These are phyloP conservation scores for Vanessa atalanta DNA, from an alignment of 1,140 invertebrate genomes.

Conservation along the genomic window DNA sequence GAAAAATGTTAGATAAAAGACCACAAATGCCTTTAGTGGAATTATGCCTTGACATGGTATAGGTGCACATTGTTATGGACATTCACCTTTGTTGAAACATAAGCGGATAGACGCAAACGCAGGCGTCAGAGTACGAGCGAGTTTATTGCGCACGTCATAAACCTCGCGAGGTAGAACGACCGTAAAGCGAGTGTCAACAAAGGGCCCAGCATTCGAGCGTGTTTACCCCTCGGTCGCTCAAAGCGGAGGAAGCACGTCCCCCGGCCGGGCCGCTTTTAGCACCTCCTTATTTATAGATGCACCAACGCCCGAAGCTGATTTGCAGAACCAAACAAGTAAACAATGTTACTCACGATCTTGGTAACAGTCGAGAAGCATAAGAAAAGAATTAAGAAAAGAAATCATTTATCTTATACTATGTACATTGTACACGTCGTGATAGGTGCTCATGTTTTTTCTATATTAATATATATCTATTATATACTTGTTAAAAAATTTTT, in stretches of 20 bases:
- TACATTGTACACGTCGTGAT: background rate
- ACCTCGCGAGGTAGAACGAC: slow-evolving; percentile 56
- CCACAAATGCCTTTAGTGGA: background rate
- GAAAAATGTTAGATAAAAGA: too few relatives aligned
- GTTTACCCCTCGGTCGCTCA: slow-evolving; percentile 73
- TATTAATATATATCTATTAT: background rate
- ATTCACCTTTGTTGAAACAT: slow-evolving; percentile 9
- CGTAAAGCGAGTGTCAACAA: slow-evolving; percentile 75
- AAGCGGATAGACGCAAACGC: slow-evolving; percentile 22
- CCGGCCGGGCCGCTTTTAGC: slow-evolving; percentile 75
- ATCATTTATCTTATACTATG: background rate
- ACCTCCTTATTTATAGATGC: slow-evolving; percentile 79
- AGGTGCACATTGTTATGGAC: background rate
- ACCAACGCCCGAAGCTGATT: slow-evolving; percentile 68
- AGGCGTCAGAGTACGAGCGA: slow-evolving; percentile 31
- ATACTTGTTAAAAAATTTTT: too few relatives aligned
- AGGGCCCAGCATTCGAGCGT: slow-evolving; percentile 61
- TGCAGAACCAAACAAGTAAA: slow-evolving; percentile 72
- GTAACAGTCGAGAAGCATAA: slow-evolving; percentile 31
- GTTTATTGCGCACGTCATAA: slow-evolving; percentile 63
- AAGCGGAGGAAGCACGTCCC: slow-evolving; percentile 75
- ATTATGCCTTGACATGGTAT: background rate
- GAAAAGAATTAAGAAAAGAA: background rate
- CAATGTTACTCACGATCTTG: slow-evolving; percentile 58
- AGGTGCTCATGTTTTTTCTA: background rate